These are phyloP conservation scores for Lasiurus borealis DNA, from an alignment of 2,113 vertebrate genomes.

Conservation along the genomic window DNA sequence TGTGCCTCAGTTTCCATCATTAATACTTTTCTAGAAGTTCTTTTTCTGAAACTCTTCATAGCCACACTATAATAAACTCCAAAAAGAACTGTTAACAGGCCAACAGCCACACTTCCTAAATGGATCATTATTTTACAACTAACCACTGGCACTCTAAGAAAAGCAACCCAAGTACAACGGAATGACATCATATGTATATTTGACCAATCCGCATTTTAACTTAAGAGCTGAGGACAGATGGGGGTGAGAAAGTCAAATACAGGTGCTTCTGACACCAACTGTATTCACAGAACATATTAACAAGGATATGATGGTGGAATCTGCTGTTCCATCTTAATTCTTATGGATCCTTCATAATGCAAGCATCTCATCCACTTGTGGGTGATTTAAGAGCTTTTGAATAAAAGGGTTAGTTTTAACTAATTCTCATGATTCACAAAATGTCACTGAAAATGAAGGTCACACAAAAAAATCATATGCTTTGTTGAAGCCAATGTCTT, in stretches of 20 bases:
- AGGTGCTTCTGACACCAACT: not conserved
- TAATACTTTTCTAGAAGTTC: not conserved
- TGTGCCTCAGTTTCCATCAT: slow-evolving; percentile 4
- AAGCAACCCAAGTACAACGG: not conserved
- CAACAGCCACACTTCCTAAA: not conserved
- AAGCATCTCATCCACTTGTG: not conserved
- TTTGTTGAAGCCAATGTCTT: slow-evolving; percentile 22
- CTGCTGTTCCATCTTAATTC: not conserved
- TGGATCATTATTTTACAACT: not conserved
- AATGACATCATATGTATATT: not conserved
- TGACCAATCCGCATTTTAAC: not conserved
- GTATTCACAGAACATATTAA: not conserved
- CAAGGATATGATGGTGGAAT: not conserved
- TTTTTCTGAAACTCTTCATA: slow-evolving; percentile 20
- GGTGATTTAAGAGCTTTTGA: slow-evolving; percentile 37
- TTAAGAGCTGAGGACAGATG: not conserved
- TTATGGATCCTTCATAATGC: not conserved
- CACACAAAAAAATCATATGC: not conserved
- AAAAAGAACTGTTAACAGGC: slow-evolving; percentile 28
- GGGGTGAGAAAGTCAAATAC: not conserved
- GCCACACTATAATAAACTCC: not conserved
- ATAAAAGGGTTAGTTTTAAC: slow-evolving; percentile 22
- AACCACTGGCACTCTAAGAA: slow-evolving; percentile 1
- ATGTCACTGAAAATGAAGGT: not conserved
- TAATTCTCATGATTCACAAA: slow-evolving; percentile 50